Base-by-base conservation (phyloP, 2,113 vertebrate genomes). In the Dascyllus trimaculatus region DNA sequence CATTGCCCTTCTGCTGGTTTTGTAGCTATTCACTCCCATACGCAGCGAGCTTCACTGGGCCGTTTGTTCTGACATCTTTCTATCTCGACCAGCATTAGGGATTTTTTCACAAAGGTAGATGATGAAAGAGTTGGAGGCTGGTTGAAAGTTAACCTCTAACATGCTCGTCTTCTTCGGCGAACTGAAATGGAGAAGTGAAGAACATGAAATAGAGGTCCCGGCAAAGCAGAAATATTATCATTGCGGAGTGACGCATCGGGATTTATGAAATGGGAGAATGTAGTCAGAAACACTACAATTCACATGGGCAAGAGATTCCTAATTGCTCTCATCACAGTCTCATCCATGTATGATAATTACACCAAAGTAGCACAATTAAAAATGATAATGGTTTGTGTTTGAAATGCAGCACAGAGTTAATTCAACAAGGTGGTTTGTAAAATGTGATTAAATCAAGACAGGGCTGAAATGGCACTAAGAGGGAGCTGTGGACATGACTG, bases 401-500 rank as follows among this genome's bases (percentile, higher is more conserved):
- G 10, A 25, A 72, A 22, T 4, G n/a, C 29, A 5, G 29, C 45
- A 32, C 54, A 32, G 11, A 19, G 4, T 24, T 57, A 0, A 58
- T 58, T 48, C 9, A 53, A 40, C 24, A 5, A 25, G 19, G 7
- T 13, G 40, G 48, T 49, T 2, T 38, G 7, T 15, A 4, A 15
- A 43, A 51, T 40, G 29, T 19, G 21, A 51, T 66, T 46, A 51
- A 10, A 29, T 32, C 11, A 26, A 26, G 5, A 15, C 56, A 19
- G 11, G 15, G 5, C 51, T 22, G 24, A 53, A 59, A 53, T 2
- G 0, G 21, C 29, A 14, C 29, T 76, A 17, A 52, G 69, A 49
- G 17, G n/a, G 24, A 75, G 78, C 53, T 61, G 38, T 4, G 29
- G 29, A 7, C 68, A 59, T 67, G 53, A 65, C 11, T 24, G 26